Percentiles rank a stretch among this genome's conserved stretches.
Evolutionary conservation across 2,797 vertebrate genomes (phyloP).

Genomic region (Pseudochaenichthys georgianus): DNA sequence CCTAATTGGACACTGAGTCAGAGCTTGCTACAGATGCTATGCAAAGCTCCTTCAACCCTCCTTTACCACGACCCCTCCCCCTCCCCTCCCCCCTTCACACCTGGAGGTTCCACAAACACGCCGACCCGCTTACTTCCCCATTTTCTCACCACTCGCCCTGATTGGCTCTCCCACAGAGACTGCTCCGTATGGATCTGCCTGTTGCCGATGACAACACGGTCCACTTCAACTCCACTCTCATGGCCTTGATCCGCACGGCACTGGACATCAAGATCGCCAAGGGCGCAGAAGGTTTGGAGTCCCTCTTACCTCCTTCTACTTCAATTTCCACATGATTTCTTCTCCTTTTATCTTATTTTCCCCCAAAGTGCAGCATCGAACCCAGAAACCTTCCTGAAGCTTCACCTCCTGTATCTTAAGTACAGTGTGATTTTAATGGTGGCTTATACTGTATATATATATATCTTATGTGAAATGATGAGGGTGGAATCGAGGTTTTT

Average conservation of each 20-base stretch:
- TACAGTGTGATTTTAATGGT: conserved; percentile 30
- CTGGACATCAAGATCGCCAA: conserved; percentile 98
- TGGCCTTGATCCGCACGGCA: conserved; percentile 95
- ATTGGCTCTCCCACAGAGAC: conserved; percentile 87
- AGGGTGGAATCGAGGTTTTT: conserved; percentile 18
- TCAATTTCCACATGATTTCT: conserved; percentile 36
- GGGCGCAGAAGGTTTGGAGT: conserved; percentile 84
- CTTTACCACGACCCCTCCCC: conserved; percentile 76
- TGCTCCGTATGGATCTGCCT: conserved; percentile 95
- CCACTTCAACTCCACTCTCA: conserved; percentile 97
- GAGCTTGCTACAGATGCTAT: conserved; percentile 85
- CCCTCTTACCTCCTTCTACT: conserved; percentile 33
- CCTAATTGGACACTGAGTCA: neutral
- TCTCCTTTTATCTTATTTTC: conserved; percentile 28
- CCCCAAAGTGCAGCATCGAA: conserved; percentile 18
- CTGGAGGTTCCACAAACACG: conserved; percentile 77
- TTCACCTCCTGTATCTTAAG: conserved; percentile 43
- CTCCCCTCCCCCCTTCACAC: conserved; percentile 85
- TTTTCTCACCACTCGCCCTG: conserved; percentile 71
- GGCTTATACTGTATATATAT: conserved; percentile 20
- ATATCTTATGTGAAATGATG: conserved; percentile 18
- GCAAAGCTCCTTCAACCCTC: conserved; percentile 72
- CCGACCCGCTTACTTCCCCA: conserved; percentile 34
- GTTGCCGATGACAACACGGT: conserved; percentile 96
- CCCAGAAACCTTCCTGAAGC: conserved; percentile 47